Evolutionary conservation across 2,797 vertebrate species (phyloP).

Genomic region (Sphenopsis melanotis): DNA sequence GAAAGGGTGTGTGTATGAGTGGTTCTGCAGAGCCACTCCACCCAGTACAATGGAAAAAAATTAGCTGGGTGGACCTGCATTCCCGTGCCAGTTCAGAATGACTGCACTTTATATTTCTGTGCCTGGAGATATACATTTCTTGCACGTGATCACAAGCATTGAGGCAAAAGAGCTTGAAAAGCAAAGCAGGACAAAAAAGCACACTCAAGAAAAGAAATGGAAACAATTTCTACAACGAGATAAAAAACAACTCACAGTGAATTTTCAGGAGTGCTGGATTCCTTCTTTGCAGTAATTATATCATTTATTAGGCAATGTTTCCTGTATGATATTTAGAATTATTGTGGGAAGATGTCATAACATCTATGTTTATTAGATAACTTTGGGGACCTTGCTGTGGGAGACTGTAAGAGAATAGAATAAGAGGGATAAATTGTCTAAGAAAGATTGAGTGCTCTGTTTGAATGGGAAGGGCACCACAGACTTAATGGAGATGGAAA

Average conservation of each 20-base stretch:
- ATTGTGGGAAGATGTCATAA: not conserved
- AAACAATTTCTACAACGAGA: not conserved
- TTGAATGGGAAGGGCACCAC: not conserved
- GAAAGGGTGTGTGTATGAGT: slow-evolving; percentile 10
- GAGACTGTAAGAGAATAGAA: not conserved
- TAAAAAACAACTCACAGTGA: not conserved
- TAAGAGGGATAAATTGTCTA: not conserved
- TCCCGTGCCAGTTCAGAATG: not conserved
- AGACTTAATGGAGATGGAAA: not conserved
- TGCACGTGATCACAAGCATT: not conserved
- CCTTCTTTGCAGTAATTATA: not conserved
- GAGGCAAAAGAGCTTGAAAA: not conserved
- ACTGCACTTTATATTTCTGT: not conserved
- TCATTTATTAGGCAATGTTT: not conserved
- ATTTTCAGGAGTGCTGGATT: not conserved
- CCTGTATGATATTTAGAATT: not conserved
- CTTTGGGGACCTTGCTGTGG: not conserved
- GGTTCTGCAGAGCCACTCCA: slow-evolving; percentile 13
- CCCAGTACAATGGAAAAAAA: slow-evolving; percentile 28
- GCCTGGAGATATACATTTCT: slow-evolving; percentile 28
- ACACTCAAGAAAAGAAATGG: not conserved
- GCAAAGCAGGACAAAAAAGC: not conserved
- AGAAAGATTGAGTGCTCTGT: not conserved
- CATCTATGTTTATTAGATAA: not conserved
- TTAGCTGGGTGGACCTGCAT: slow-evolving; percentile 44